Evolutionary conservation across 1,140 invertebrate species (phyloP).

Genomic region (Drosophila gunungcola): DNA sequence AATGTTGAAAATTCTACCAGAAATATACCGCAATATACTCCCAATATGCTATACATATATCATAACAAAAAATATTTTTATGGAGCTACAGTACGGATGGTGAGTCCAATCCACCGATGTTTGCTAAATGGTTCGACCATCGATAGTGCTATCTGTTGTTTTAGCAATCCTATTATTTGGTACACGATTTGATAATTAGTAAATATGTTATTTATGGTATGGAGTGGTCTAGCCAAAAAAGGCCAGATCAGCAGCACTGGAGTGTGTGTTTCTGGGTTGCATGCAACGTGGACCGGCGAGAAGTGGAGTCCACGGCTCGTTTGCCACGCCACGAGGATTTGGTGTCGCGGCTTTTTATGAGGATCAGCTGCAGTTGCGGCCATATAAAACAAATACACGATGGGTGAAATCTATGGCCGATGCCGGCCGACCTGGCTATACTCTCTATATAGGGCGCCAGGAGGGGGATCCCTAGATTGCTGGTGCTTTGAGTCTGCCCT

Average conservation of each 20-base stretch:
- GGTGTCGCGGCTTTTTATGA: slow-evolving; percentile 80
- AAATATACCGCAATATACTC: no score
- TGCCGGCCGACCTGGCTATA: slow-evolving; percentile 46
- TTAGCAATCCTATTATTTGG: no score
- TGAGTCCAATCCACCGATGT: no score
- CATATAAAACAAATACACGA: slow-evolving; percentile 74
- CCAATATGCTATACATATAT: no score
- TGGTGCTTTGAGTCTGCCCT: slow-evolving; percentile 13
- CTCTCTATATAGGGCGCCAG: slow-evolving; percentile 30
- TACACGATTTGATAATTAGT: no score
- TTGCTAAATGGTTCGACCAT: no score
- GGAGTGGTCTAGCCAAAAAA: neutral
- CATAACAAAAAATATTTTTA: no score
- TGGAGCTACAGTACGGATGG: no score
- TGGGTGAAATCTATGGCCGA: slow-evolving; percentile 30
- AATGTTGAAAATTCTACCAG: no score
- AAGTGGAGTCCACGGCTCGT: slow-evolving; percentile 67
- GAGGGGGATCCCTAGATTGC: slow-evolving; percentile 9
- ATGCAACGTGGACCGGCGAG: slow-evolving; percentile 55
- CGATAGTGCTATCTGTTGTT: no score
- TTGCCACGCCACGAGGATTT: slow-evolving; percentile 78
- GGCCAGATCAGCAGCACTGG: neutral
- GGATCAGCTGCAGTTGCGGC: slow-evolving; percentile 80
- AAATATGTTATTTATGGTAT: no score
- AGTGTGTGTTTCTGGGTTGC: slow-evolving; percentile 44